Evolutionary conservation across 2,888 invertebrate species (phyloP).

Genomic region (Tetranychus piercei): DNA sequence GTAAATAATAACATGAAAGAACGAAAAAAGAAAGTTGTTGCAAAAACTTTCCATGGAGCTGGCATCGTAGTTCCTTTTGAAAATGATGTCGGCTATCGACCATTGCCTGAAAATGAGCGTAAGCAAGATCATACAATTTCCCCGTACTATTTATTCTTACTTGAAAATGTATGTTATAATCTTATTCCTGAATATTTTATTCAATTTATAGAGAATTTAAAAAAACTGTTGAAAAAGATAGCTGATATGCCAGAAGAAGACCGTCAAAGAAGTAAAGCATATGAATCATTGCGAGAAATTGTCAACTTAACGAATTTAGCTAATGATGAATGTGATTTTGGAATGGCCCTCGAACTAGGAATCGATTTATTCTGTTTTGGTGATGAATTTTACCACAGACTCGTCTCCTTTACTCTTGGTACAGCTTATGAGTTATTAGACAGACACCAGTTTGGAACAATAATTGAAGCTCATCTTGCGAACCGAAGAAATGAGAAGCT

Average conservation of each 20-base stretch:
- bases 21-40: conserved; percentile 44
- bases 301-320: conserved; percentile 70
- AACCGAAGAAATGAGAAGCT: conserved; percentile 37
- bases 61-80: conserved; percentile 70
- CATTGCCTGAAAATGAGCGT: conserved; percentile 43
- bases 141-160: no score
- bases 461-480: conserved; percentile 54
- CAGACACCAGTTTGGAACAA: conserved; percentile 50
- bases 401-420: conserved; percentile 45
- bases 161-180: conserved; percentile 33
- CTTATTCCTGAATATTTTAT: conserved; percentile 30
- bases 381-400: conserved; percentile 46
- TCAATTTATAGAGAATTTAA: conserved; percentile 28
- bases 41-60: conserved; percentile 44
- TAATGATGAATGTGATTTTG: conserved; percentile 84
- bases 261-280: conserved; percentile 41
- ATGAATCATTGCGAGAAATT: conserved; percentile 56
- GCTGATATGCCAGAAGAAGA: conserved; percentile 35
- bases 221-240: conserved; percentile 48
- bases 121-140: conserved; percentile 13
- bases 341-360: conserved; percentile 72
- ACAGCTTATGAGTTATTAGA: conserved; percentile 57
- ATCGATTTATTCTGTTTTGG: conserved; percentile 65
- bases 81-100: conserved; percentile 65
- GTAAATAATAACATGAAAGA: conserved; percentile 39